A percentile compares a stretch with the other conserved stretches of the same genome.
phyloP scores from a whole-genome alignment of 2,113 vertebrate genomes.

The Halcyon malimbica region DNA sequence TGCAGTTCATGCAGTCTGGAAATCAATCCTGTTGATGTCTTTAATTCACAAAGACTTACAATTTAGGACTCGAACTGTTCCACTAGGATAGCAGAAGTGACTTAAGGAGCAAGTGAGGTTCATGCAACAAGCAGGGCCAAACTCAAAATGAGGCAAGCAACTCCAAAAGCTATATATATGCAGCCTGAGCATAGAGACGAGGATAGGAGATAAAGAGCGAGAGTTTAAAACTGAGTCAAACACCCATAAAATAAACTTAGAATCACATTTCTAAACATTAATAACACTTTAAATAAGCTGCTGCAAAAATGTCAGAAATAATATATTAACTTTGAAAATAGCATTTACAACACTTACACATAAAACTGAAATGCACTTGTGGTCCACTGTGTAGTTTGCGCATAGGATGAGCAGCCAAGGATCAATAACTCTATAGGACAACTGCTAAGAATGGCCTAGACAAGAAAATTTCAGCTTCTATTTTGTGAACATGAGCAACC shows the following conservation, averaged over 20 bases:
- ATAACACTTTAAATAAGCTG: conserved; percentile 65
- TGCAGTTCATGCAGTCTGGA: not conserved
- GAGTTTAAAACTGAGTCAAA: conserved; percentile 53
- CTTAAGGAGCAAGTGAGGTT: not conserved
- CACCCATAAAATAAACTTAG: conserved; percentile 38
- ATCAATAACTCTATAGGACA: conserved; percentile 56
- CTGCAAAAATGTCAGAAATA: conserved; percentile 52
- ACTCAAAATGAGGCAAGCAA: not conserved
- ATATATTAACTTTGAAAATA: conserved; percentile 61
- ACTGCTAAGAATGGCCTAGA: conserved; percentile 16
- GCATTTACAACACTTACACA: conserved; percentile 33
- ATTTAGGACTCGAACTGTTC: not conserved
- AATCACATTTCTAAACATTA: conserved; percentile 59
- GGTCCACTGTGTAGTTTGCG: conserved; percentile 48
- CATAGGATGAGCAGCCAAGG: conserved; percentile 45
- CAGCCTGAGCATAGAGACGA: not conserved
- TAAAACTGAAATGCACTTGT: conserved; percentile 61
- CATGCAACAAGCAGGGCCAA: not conserved
- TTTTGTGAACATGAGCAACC: not conserved
- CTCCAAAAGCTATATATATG: not conserved
- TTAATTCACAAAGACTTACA: not conserved
- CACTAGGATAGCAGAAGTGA: not conserved
- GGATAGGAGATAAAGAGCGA: not conserved
- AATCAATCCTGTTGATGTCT: not conserved
- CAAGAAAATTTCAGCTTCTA: conserved; percentile 15